Evolutionary conservation across 2,113 vertebrate genomes (phyloP).

Genomic region (Eptesicus fuscus): DNA sequence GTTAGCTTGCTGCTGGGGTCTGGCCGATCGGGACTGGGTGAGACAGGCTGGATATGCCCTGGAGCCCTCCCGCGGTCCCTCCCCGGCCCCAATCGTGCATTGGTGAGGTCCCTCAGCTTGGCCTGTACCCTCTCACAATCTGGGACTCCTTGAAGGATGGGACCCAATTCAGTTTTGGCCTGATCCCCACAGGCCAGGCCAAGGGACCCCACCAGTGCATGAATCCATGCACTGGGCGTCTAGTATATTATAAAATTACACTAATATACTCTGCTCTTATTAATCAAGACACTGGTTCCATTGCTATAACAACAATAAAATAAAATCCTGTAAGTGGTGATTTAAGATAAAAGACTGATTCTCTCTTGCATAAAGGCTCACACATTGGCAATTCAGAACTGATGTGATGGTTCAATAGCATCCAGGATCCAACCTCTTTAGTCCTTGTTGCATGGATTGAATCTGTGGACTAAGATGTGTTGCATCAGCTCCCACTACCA

Average conservation of each 20-base stretch:
- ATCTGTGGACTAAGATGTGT: background rate
- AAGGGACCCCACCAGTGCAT: too few relatives aligned
- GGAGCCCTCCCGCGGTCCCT: too few relatives aligned
- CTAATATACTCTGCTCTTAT: background rate
- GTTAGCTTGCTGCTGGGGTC: too few relatives aligned
- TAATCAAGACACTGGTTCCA: background rate
- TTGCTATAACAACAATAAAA: background rate
- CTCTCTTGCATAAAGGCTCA: background rate
- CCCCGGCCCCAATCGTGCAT: too few relatives aligned
- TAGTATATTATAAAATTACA: background rate
- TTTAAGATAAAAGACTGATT: background rate
- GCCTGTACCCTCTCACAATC: too few relatives aligned
- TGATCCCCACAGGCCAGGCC: too few relatives aligned
- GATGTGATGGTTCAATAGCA: background rate
- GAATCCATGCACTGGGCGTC: too few relatives aligned
- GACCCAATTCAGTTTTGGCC: too few relatives aligned
- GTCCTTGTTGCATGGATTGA: background rate
- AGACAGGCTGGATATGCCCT: too few relatives aligned
- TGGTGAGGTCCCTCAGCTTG: too few relatives aligned
- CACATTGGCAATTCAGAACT: background rate
- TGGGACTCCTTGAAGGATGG: too few relatives aligned
- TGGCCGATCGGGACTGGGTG: too few relatives aligned
- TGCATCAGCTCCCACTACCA: background rate
- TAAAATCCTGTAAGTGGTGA: background rate
- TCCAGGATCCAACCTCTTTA: background rate